A percentile compares a stretch with the other conserved stretches of the same genome.
These are phyloP conservation scores for Lasioglossum figueresi DNA, from an alignment of 2,888 invertebrate species.

Conservation along the genomic window DNA sequence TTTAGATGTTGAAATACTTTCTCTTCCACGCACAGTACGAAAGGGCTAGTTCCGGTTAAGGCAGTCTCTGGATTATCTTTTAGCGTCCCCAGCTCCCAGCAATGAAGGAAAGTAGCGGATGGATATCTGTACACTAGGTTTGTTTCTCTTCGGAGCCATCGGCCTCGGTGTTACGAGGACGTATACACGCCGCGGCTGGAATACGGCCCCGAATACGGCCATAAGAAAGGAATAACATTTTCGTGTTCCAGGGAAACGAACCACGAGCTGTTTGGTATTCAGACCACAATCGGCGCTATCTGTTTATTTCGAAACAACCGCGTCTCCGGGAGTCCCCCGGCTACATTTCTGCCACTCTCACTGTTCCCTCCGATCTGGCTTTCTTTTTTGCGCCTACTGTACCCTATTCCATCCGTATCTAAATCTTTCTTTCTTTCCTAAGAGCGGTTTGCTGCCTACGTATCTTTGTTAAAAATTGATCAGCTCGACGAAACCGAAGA, in stretches of 20 bases:
- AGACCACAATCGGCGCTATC: constrained; percentile 80
- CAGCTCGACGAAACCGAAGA: constrained; percentile 71
- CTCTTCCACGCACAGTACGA: background rate
- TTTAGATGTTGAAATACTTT: background rate
- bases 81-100: constrained; percentile 68
- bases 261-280: constrained; percentile 78
- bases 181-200: constrained; percentile 61
- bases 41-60: constrained; percentile 13
- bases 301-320: constrained; percentile 82
- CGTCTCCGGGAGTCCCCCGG: constrained; percentile 58
- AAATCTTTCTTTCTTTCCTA: constrained; percentile 19
- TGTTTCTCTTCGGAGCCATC: constrained; percentile 10
- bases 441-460: constrained; percentile 46
- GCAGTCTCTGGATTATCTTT: constrained; percentile 63
- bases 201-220: constrained; percentile 56
- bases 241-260: constrained; percentile 69
- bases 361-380: constrained; percentile 30
- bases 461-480: constrained; percentile 79
- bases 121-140: constrained; percentile 61
- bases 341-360: constrained; percentile 43
- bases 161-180: constrained; percentile 44
- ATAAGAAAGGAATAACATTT: constrained; percentile 72
- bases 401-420: constrained; percentile 44
- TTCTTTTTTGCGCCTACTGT: constrained; percentile 44
- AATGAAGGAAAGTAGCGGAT: constrained; percentile 73